Conservation (phyloP, 2,888 invertebrate genomes). For the Eremobia ochroleuca region DNA sequence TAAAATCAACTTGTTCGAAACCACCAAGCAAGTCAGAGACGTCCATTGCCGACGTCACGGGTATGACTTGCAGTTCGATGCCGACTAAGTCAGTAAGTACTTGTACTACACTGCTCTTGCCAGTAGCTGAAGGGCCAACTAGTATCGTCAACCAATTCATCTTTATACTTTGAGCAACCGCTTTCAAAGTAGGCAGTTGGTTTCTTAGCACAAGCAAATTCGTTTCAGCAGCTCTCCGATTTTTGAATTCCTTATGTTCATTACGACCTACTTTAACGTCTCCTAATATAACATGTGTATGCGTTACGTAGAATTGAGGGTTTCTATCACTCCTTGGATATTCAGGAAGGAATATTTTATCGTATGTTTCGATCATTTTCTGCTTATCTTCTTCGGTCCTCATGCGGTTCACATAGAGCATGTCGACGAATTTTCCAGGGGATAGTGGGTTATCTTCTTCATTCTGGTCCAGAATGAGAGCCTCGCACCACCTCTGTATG, state of each 20-base stretch:
- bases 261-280: slow-evolving; percentile 90
- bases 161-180: slow-evolving; percentile 96
- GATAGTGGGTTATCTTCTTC: slow-evolving; percentile 73
- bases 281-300: slow-evolving; percentile 92
- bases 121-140: slow-evolving; percentile 94
- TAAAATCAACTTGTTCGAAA: slow-evolving; percentile 97
- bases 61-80: slow-evolving; percentile 93
- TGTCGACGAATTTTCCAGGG: slow-evolving; percentile 93
- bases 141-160: slow-evolving; percentile 98
- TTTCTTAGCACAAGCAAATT: slow-evolving; percentile 87
- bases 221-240: slow-evolving; percentile 79
- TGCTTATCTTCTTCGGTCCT: slow-evolving; percentile 94
- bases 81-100: slow-evolving; percentile 94
- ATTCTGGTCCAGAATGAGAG: slow-evolving; percentile 88
- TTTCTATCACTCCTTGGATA: slow-evolving; percentile 89
- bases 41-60: slow-evolving; percentile 98
- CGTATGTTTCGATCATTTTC: slow-evolving; percentile 91
- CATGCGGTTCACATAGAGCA: slow-evolving; percentile 97
- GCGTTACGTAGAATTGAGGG: slow-evolving; percentile 91
- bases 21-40: slow-evolving; percentile 98
- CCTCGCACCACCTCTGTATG: slow-evolving; percentile 97
- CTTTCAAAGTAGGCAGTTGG: slow-evolving; percentile 94
- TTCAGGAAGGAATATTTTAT: slow-evolving; percentile 85
- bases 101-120: slow-evolving; percentile 95
- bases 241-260: slow-evolving; percentile 81